These are phyloP conservation scores for Micrasema minimum DNA, from an alignment of 1,140 invertebrate genomes.

Conservation along the genomic window DNA sequence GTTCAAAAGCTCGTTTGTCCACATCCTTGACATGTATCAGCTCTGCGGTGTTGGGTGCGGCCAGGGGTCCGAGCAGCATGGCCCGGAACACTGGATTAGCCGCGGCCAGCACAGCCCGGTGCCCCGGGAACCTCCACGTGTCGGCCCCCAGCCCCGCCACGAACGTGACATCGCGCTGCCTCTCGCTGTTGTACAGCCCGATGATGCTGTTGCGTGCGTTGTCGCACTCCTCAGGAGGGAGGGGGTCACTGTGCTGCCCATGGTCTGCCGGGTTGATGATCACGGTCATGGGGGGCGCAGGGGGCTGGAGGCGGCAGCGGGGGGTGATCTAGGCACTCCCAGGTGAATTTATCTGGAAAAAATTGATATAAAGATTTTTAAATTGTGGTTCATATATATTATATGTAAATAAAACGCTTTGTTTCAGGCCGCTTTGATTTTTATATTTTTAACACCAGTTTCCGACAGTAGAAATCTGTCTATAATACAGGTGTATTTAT, in stretches of 20 bases:
- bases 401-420: no score
- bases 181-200: slow-evolving; percentile 69
- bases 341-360: neutral
- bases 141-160: slow-evolving; percentile 71
- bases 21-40: slow-evolving; percentile 68
- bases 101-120: slow-evolving; percentile 72
- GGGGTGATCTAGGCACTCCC: slow-evolving; percentile 8
- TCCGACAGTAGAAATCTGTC: no score
- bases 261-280: slow-evolving; percentile 15
- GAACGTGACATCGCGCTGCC: slow-evolving; percentile 74
- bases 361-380: no score
- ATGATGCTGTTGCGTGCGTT: neutral
- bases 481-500: no score
- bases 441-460: no score
- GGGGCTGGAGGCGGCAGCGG: neutral
- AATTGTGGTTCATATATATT: no score
- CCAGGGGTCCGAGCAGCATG: slow-evolving; percentile 68
- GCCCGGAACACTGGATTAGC: slow-evolving; percentile 71
- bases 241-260: neutral
- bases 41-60: slow-evolving; percentile 57
- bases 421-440: no score
- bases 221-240: neutral
- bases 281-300: slow-evolving; percentile 10
- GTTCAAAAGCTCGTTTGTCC: slow-evolving; percentile 76
- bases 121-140: slow-evolving; percentile 74